Conservation (phyloP, 2,113 vertebrate species). For the Garra rufa region DNA sequence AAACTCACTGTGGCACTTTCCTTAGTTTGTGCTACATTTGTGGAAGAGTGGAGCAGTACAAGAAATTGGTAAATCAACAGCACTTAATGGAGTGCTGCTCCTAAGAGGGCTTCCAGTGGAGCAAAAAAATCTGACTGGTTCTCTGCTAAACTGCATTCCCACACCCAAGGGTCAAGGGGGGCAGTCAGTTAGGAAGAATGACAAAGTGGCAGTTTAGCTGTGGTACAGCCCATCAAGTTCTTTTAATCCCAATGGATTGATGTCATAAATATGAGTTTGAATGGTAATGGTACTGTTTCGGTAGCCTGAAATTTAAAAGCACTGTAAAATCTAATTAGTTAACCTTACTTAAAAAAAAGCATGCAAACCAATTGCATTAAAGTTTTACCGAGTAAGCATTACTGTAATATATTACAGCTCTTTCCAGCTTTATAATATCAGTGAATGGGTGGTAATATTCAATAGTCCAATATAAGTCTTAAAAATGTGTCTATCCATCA, state of each 20-base stretch:
- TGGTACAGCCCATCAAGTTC: slow-evolving; percentile 5
- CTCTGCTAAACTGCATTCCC: slow-evolving; percentile 59
- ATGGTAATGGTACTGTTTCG: too few species aligned
- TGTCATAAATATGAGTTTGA: slow-evolving; percentile 23
- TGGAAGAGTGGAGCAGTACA: slow-evolving; percentile 43
- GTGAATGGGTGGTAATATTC: too few species aligned
- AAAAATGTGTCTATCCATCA: too few species aligned
- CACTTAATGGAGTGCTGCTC: slow-evolving; percentile 65
- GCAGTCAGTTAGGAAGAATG: slow-evolving; percentile 35
- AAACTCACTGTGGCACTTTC: slow-evolving; percentile 34
- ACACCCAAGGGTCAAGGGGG: slow-evolving; percentile 66
- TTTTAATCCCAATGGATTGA: slow-evolving; percentile 12
- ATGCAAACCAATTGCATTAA: neutral
- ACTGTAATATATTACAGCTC: neutral
- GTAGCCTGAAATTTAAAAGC: neutral
- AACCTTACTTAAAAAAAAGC: neutral
- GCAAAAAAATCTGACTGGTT: slow-evolving; percentile 70
- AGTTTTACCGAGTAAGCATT: neutral
- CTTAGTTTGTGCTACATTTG: slow-evolving; percentile 42
- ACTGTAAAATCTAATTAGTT: neutral
- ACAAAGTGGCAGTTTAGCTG: slow-evolving; percentile 48
- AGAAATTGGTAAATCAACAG: slow-evolving; percentile 61
- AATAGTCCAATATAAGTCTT: too few species aligned
- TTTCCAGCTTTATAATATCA: too few species aligned
- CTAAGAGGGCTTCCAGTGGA: slow-evolving; percentile 65